Conservation (phyloP, 2,113 vertebrate species). For the Ceyx cyanopectus region DNA sequence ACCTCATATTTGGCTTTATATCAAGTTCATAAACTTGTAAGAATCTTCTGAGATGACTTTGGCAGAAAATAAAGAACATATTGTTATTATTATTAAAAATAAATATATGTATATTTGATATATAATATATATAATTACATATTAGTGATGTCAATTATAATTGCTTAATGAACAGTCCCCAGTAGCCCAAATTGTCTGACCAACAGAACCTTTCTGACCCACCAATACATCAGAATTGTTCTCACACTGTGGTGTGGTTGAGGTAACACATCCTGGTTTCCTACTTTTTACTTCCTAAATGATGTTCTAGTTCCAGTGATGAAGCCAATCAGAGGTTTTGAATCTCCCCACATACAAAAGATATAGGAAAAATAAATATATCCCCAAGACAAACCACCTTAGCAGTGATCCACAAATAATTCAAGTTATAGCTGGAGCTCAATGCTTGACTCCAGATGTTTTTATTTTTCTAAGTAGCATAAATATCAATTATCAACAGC, state of each 20-base stretch:
- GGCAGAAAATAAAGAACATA: neutral
- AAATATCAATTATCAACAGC: slow-evolving; percentile 23
- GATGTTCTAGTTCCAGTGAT: neutral
- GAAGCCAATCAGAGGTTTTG: neutral
- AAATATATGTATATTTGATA: too few relatives aligned
- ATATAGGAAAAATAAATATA: neutral
- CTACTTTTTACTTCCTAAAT: neutral
- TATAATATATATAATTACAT: too few relatives aligned
- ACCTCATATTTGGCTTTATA: neutral
- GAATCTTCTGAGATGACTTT: neutral
- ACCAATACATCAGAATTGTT: neutral
- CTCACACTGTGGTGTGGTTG: neutral
- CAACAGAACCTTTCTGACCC: neutral
- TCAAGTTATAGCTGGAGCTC: neutral
- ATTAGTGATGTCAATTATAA: neutral
- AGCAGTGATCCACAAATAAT: neutral
- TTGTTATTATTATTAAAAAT: neutral
- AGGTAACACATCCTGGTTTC: neutral
- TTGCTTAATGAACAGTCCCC: neutral
- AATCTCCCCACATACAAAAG: neutral
- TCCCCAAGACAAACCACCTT: neutral
- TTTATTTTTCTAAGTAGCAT: neutral
- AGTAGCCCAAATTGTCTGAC: neutral
- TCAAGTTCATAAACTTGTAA: neutral
- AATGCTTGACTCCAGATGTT: slow-evolving; percentile 8